Evolutionary conservation across 2,888 invertebrate genomes (phyloP), one percentile per base, ranked within the genome.

Genomic region (Oxystoma pomonae): DNA sequence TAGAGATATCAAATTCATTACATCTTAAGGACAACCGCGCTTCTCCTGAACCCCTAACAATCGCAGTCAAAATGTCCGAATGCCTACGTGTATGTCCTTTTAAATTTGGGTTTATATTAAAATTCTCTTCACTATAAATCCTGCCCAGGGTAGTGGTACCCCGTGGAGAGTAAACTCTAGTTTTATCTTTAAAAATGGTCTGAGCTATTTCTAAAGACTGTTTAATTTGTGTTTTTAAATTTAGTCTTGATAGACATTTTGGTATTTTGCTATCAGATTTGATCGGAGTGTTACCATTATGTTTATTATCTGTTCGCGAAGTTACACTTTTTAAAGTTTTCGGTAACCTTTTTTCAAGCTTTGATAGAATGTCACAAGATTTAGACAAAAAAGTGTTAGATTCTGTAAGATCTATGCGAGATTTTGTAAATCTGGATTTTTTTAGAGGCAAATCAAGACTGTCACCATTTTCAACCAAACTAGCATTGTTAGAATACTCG

Each of bases 71-170:
- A 16, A 53, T 53, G 3, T 53, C 53, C 5, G 53, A 53, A 53
- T n/a, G 5, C 5, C 53, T 53, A 53, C 53, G 53, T 53, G 5
- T 19, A 19, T 53, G 19, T n/a, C 53, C 19, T 53, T 16, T 3
- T 16, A 53, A 5, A 53, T 53, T 53, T 16, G 53, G 17, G 12
- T 35, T 12, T 7, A 63, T 58, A 35, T 63, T 58, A 52, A 52
- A 50, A 59, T 63, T 62, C 18, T 66, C 62, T 16, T 69, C 66
- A 16, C 20, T 55, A 60, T 73, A 73, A 64, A 73, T 73, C 21
- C 64, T 67, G 1, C 73, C 72, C 1, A 73, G 61, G 19, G 72
- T 70, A 16, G 61, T 57, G 17, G 66, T 50, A 9, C 22, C 18
- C 35, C 57, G 62, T 9, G 67, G 65, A 18, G 65, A 65, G 20